Percentiles rank a stretch among this genome's conserved stretches.
Conservation (phyloP, 2,797 vertebrate species). For the Tinamus major region DNA sequence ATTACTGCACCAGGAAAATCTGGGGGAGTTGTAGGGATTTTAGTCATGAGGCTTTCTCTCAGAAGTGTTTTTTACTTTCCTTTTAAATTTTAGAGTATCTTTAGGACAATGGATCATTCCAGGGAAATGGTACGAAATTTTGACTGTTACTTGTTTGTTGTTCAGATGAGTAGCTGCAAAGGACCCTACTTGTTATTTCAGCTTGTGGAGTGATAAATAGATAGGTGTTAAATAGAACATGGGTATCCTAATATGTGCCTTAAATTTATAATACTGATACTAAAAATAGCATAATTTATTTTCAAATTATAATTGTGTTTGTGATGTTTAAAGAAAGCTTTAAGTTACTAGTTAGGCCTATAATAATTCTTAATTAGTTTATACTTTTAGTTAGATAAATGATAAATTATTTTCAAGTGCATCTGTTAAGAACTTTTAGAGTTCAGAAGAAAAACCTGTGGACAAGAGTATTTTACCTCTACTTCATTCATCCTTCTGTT, state of each 20-base stretch:
- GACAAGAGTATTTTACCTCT: background rate
- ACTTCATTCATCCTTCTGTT: background rate
- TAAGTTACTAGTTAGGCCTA: background rate
- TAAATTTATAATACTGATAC: background rate
- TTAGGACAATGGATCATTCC: background rate
- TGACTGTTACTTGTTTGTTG: accelerated
- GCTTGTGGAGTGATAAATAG: background rate
- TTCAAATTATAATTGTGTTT: background rate
- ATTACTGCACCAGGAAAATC: accelerated
- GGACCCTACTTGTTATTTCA: background rate
- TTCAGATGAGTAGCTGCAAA: accelerated
- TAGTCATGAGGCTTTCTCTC: accelerated
- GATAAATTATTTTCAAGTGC: too few species aligned
- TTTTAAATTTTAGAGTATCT: accelerated
- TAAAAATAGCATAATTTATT: background rate
- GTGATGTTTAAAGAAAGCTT: background rate
- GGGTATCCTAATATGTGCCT: accelerated
- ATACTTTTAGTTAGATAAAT: too few species aligned
- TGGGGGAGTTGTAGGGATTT: too few species aligned
- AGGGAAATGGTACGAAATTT: background rate
- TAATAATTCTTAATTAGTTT: background rate
- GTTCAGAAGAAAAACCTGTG: background rate
- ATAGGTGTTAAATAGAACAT: background rate
- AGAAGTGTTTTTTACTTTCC: background rate
- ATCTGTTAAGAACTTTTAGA: background rate